phyloP scores from a whole-genome alignment of 2,113 vertebrate species.

The Marmota monax region DNA sequence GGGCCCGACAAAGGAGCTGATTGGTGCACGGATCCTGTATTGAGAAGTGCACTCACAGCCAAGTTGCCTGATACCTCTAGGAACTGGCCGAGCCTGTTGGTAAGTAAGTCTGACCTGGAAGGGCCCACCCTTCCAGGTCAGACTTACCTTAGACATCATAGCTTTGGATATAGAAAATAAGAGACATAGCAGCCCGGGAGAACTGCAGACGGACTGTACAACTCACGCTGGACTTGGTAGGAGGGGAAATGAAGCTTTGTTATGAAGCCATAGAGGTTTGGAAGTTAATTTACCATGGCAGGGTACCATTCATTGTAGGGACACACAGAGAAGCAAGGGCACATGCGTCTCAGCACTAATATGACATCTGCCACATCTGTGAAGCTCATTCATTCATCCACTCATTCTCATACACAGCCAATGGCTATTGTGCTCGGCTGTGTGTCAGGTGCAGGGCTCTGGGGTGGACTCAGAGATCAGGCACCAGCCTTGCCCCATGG shows the following conservation, averaged over 20 bases:
- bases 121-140: too few species aligned
- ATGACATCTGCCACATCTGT: neutral
- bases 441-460: neutral
- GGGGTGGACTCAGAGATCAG: neutral
- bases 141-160: too few species aligned
- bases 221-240: neutral
- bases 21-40: accelerated
- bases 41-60: neutral
- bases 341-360: neutral
- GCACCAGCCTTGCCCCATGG: accelerated
- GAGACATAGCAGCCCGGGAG: neutral
- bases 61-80: neutral
- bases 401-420: accelerated
- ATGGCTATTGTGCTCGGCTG: neutral
- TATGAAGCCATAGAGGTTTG: neutral
- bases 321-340: accelerated
- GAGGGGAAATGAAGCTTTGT: neutral
- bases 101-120: too few species aligned
- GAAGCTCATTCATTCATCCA: neutral
- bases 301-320: accelerated
- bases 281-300: accelerated
- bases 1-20: accelerated
- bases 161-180: neutral
- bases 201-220: accelerated
- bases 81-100: too few species aligned